Conservation (phyloP, 30 jellyfish, hydroid and myxozoan genomes). For the Aurelia aurita region DNA sequence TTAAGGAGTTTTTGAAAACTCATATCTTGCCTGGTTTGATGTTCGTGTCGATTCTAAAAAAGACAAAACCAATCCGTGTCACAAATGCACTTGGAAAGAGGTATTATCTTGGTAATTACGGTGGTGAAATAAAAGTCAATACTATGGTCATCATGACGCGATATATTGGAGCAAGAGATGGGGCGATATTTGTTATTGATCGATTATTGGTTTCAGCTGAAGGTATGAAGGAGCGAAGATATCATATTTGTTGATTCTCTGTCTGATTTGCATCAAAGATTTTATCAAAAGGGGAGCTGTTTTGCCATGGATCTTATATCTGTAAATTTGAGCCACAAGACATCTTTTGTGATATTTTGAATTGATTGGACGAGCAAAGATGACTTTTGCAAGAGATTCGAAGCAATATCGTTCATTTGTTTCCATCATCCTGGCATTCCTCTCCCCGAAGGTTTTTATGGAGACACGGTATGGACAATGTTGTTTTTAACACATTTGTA, state of each 20-base stretch:
- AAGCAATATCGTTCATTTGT: no score
- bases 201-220: slow-evolving; percentile 10
- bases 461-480: no score
- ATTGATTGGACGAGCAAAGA: no score
- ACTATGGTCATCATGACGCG: background rate
- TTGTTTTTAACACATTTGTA: no score
- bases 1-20: slow-evolving; percentile 42
- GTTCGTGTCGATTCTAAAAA: slow-evolving; percentile 17
- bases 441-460: no score
- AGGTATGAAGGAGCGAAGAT: background rate
- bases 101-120: background rate
- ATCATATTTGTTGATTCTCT: background rate
- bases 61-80: background rate
- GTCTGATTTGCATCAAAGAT: no score
- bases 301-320: no score
- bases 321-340: no score
- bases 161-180: slow-evolving; percentile 47
- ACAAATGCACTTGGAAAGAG: background rate
- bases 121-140: background rate
- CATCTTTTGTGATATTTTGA: no score
- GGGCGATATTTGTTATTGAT: slow-evolving; percentile 22
- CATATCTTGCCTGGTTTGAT: slow-evolving; percentile 50
- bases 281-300: no score
- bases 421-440: no score
- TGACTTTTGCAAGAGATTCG: no score